These are phyloP conservation scores for Ochotona princeps DNA, from an alignment of 2,113 vertebrate genomes.

Conservation along the genomic window DNA sequence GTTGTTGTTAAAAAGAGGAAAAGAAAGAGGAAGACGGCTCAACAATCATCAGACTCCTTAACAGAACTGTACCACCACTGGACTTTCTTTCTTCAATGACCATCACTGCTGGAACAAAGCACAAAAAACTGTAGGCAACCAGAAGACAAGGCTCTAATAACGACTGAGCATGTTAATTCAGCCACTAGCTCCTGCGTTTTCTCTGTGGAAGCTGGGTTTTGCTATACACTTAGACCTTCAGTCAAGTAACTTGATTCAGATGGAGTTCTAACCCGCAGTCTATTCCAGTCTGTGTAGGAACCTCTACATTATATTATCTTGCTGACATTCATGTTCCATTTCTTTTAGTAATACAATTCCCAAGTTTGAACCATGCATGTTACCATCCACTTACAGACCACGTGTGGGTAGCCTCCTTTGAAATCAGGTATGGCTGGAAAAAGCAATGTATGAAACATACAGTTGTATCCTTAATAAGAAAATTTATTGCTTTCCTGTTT, in stretches of 20 bases:
- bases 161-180: background rate
- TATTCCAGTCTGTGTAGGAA: background rate
- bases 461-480: background rate
- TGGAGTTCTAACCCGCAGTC: background rate
- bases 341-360: background rate
- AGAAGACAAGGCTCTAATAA: background rate
- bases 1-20: too few relatives aligned
- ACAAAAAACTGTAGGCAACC: background rate
- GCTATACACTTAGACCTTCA: background rate
- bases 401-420: background rate
- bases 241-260: background rate
- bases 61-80: background rate
- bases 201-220: background rate
- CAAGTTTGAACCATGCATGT: background rate
- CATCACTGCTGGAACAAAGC: background rate
- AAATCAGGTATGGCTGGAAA: background rate
- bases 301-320: background rate
- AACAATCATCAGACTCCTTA: background rate
- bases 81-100: background rate
- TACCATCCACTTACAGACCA: background rate
- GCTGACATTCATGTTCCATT: background rate
- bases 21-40: background rate
- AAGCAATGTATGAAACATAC: background rate
- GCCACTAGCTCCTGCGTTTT: background rate
- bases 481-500: background rate